Evolutionary conservation across 1,140 invertebrate genomes (phyloP), one percentile per base, ranked within the genome.

Genomic region (Drosophila cardini): DNA sequence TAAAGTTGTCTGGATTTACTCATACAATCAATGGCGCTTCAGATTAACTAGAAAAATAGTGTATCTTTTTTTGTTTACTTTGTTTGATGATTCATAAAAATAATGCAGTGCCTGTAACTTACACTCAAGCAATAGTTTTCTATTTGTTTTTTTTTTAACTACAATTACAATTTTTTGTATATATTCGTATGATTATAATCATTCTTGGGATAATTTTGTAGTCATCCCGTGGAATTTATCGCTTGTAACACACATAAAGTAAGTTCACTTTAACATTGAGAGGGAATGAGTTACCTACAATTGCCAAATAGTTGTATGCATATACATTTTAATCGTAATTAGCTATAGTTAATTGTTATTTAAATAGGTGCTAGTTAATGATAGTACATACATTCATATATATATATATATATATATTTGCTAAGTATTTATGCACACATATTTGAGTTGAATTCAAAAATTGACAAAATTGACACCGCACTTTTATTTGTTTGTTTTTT

Each of bases 361-460:
- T 34, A 11, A 30, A 4, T 74, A 77, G 63, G 48, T 84, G 80
- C 78, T 80, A 68, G 42, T 30, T 57, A 42, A 42, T 53, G 10
- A 7, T 40, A 48, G 21, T 67, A 62, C 45, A 30, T 52, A 42
- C 48, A 53, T 52, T 32, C 36, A 42, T 32, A 63, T n/a, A n/a
- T n/a, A n/a, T n/a, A n/a, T n/a, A n/a, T n/a, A n/a, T n/a, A n/a
- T n/a, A n/a, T n/a, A n/a, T 80, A 83, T 80, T 64, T 42, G 72
- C 55, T 71, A 74, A 68, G 46, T 65, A 64, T 52, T 52, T 32
- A 80, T 62, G 42, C 58, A 48, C 34, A 75, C 58, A 62, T 58
- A 74, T 64, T 87, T 79, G 58, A 71, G 72, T 78, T 72, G 80
- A 69, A 69, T 86, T 86, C 80, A 71, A 89, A 86, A 86, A 86